A percentile compares a stretch with the other conserved stretches of the same genome.
Evolutionary conservation across 2,888 invertebrate species (phyloP).

Genomic region (Conistra vaccinii): DNA sequence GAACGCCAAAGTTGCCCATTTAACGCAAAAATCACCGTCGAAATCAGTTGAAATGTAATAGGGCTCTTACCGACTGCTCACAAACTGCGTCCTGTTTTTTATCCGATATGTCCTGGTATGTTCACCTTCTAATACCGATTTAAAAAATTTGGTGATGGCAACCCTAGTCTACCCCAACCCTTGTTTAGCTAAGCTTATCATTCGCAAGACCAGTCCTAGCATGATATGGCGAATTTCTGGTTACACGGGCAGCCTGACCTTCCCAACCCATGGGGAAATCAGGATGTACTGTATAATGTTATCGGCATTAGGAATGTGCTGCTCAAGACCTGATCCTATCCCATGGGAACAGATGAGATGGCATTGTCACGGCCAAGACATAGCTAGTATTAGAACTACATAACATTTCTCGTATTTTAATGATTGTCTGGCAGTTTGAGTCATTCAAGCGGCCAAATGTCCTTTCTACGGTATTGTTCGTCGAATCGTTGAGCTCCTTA

Average conservation of each 20-base stretch:
- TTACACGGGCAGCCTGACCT: conserved; percentile 35
- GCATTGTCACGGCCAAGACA: conserved; percentile 2
- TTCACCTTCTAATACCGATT: too few species aligned
- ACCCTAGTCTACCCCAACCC: neutral
- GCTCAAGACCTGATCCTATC: conserved; percentile 29
- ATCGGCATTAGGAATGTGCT: conserved; percentile 33
- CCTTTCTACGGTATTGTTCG: too few species aligned
- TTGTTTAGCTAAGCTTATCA: conserved; percentile 31
- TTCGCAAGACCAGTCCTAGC: conserved; percentile 38
- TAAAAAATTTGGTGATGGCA: too few species aligned
- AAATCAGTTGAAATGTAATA: too few species aligned
- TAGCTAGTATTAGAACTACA: neutral
- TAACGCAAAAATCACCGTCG: too few species aligned
- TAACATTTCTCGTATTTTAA: neutral
- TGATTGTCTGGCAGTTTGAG: too few species aligned
- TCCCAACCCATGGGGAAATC: conserved; percentile 47
- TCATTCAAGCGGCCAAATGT: too few species aligned
- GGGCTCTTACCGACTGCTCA: too few species aligned
- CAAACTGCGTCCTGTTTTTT: too few species aligned
- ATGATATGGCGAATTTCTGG: conserved; percentile 45
- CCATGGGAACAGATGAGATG: conserved; percentile 47
- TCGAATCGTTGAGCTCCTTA: too few species aligned
- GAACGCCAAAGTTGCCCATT: too few species aligned
- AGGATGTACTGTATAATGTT: conserved; percentile 42
- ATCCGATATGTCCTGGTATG: too few species aligned